phyloP scores from a whole-genome alignment of 1,140 invertebrate species.

The Drosophila sulfurigaster region DNA sequence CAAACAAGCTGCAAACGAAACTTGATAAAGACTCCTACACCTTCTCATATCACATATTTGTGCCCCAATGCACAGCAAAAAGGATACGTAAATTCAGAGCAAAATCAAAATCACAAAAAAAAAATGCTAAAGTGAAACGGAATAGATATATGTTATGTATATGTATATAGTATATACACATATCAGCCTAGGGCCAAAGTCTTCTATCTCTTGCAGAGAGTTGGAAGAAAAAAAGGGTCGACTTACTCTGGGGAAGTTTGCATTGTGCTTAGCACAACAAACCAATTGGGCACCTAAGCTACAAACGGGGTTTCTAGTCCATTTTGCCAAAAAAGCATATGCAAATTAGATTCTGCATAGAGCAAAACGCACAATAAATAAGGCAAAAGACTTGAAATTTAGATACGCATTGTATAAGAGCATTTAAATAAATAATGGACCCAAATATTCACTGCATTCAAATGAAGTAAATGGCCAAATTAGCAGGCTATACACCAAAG shows the following conservation, averaged over 20 bases:
- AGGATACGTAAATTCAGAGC: constrained; percentile 42
- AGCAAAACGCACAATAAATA: constrained; percentile 58
- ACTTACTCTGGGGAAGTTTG: constrained; percentile 47
- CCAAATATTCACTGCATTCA: constrained; percentile 50
- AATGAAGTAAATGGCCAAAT: constrained; percentile 45
- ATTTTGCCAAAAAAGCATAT: constrained; percentile 51
- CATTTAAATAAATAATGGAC: constrained; percentile 67
- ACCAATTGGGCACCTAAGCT: constrained; percentile 56
- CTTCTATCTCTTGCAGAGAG: constrained; percentile 1
- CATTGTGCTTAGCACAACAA: constrained; percentile 61
- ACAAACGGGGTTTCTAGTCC: constrained; percentile 30
- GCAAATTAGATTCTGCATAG: constrained; percentile 72
- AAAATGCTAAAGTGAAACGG: constrained; percentile 6
- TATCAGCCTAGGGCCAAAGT: constrained; percentile 31
- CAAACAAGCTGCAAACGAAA: constrained; percentile 47
- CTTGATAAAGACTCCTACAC: constrained; percentile 44
- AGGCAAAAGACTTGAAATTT: constrained; percentile 23
- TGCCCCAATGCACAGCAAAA: constrained; percentile 19
- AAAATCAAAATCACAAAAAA: background rate
- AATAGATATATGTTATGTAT: constrained; percentile 14
- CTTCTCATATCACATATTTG: background rate
- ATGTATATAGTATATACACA: background rate
- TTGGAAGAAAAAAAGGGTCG: constrained; percentile 53
- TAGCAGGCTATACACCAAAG: constrained; percentile 16
- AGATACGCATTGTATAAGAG: constrained; percentile 38